Evolutionary conservation across 2,888 invertebrate species (phyloP), one percentile per base, ranked within the genome.

Genomic region (Andricus quercusramuli): DNA sequence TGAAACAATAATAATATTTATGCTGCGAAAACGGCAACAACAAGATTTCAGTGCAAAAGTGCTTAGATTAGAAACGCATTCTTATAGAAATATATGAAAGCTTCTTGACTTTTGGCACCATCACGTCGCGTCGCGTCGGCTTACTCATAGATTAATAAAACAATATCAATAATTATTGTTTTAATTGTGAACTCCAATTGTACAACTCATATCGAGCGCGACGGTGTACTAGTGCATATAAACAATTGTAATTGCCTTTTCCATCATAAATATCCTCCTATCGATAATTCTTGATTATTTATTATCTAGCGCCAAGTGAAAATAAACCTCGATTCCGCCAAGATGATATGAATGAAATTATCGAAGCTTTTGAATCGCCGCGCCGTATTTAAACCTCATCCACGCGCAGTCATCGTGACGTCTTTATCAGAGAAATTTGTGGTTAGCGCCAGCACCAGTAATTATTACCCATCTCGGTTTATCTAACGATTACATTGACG

Each of bases 221-320:
- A 25, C 22, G 62, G 62, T 62, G 22, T 22, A 25, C 22, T 13
- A 13, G 3, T 62, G 11, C 62, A 22, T 62, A 62, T 13, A 62
- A 22, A 62, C n/a, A 56, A 25, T 47, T 70, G 29, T 51, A 47
- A 70, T 68, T 68, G 68, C 13, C 41, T 68, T 68, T 68, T 68
- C 68, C 68, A 25, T 68, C 62, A 44, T 68, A 64, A 66, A 78
- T 78, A 22, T 62, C 22, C 20, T n/a, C 22, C n/a, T 51, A 37
- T 68, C 47, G 25, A 47, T n/a, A 44, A 78, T 59, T 78, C 44
- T 20, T 44, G 65, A 65, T 78, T 78, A 78, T 77, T 47, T 64
- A 77, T 20, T 62, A 62, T 62, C 62, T 62, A 22, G 62, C 22
- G 62, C 62, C 62, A 62, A 62, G 62, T 62, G 25, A 62, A 62